These are phyloP conservation scores for Lycodopsis pacificus DNA, from an alignment of 2,797 vertebrate species.

Conservation along the genomic window DNA sequence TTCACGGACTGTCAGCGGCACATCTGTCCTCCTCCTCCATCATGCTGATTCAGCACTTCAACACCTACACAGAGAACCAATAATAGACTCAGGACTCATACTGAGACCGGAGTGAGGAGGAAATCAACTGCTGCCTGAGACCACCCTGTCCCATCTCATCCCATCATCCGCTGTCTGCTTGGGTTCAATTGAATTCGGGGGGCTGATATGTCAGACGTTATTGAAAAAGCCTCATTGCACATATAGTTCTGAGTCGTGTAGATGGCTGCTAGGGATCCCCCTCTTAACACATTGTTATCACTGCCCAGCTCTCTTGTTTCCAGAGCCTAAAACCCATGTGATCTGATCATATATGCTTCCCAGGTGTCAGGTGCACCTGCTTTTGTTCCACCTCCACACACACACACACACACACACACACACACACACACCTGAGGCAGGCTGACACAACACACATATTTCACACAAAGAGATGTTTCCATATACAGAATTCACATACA, in stretches of 20 bases:
- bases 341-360: slow-evolving; percentile 25
- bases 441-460: neutral
- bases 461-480: slow-evolving; percentile 1
- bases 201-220: slow-evolving; percentile 15
- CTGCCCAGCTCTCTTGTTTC: slow-evolving; percentile 8
- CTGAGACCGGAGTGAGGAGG: slow-evolving; percentile 58
- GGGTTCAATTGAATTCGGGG: neutral
- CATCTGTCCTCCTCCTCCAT: slow-evolving; percentile 77
- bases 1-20: slow-evolving; percentile 62
- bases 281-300: slow-evolving; percentile 6
- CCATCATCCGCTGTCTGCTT: slow-evolving; percentile 26
- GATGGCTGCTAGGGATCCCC: neutral
- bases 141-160: slow-evolving; percentile 61
- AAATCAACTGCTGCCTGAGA: slow-evolving; percentile 58
- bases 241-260: slow-evolving; percentile 9
- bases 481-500: neutral
- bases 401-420: no score
- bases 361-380: slow-evolving; percentile 47
- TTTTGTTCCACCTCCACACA: neutral
- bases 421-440: slow-evolving; percentile 8
- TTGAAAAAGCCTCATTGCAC: slow-evolving; percentile 5
- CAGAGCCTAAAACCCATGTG: slow-evolving; percentile 13
- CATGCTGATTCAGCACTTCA: slow-evolving; percentile 80
- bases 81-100: slow-evolving; percentile 74
- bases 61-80: slow-evolving; percentile 78